These are phyloP conservation scores for Urechis unicinctus DNA, from an alignment of 2,888 invertebrate genomes.

Conservation along the genomic window DNA sequence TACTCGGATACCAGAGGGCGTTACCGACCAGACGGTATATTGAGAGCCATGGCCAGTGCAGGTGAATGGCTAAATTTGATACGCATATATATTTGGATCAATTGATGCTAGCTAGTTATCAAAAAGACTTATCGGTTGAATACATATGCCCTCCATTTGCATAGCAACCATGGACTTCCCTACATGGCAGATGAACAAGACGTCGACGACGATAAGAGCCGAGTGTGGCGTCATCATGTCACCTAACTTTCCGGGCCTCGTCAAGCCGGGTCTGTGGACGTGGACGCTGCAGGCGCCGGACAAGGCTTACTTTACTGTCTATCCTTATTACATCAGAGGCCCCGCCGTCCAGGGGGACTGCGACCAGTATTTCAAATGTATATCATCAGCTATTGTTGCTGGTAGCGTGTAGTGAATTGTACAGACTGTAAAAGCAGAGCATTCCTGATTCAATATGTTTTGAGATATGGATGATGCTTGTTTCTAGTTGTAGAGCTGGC, in stretches of 20 bases:
- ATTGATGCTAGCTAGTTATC: no score
- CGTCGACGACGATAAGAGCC: not conserved
- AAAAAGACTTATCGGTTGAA: no score
- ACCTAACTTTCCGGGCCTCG: conserved; percentile 17
- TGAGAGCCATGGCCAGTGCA: conserved; percentile 6
- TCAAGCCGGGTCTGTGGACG: conserved; percentile 14
- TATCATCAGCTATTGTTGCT: no score
- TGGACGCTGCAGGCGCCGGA: conserved; percentile 15
- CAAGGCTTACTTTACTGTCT: conserved; percentile 8
- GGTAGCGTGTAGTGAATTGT: no score
- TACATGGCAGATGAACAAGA: conserved; percentile 1
- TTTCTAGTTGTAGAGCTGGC: conserved; percentile 10
- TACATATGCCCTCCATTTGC: no score
- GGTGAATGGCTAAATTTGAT: no score
- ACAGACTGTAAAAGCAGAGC: no score
- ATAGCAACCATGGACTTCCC: no score
- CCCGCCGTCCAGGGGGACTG: conserved; percentile 8
- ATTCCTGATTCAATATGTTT: not conserved
- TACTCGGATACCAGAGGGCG: conserved; percentile 13
- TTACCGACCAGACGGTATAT: conserved; percentile 4
- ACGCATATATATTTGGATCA: no score
- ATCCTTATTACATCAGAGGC: conserved; percentile 17
- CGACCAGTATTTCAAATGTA: conserved; percentile 10
- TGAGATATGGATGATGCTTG: conserved; percentile 5
- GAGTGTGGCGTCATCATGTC: conserved; percentile 19